These are phyloP conservation scores for Proterorhinus semilunaris DNA, from an alignment of 2,113 vertebrate genomes.

Conservation along the genomic window DNA sequence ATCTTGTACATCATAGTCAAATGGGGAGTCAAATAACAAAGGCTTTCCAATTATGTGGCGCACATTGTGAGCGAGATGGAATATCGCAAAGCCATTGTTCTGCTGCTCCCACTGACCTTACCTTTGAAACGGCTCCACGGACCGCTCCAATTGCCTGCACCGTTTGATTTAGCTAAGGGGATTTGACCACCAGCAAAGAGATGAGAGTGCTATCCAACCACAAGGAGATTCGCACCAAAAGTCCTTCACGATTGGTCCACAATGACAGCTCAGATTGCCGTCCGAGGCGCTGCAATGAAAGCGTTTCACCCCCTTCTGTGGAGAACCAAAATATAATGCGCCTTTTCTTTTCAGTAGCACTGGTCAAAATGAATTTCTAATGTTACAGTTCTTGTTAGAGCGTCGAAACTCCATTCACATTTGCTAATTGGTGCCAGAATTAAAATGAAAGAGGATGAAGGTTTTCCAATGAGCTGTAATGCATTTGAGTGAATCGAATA, in stretches of 20 bases:
- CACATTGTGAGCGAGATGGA: slow-evolving; percentile 72
- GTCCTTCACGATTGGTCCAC: slow-evolving; percentile 43
- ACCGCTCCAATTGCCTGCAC: slow-evolving; percentile 70
- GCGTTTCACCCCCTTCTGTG: background rate
- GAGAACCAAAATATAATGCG: slow-evolving; percentile 28
- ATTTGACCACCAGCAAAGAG: slow-evolving; percentile 71
- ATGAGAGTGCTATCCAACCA: slow-evolving; percentile 41
- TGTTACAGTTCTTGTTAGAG: slow-evolving; percentile 17
- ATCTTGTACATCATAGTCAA: slow-evolving; percentile 78
- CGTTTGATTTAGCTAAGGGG: slow-evolving; percentile 77
- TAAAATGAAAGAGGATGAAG: slow-evolving; percentile 7
- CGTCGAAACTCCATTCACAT: slow-evolving; percentile 13
- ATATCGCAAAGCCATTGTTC: slow-evolving; percentile 76
- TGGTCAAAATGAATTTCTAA: slow-evolving; percentile 19
- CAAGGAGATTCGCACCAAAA: slow-evolving; percentile 38
- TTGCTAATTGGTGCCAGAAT: slow-evolving; percentile 5
- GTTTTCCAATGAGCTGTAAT: background rate
- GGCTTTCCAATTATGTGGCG: slow-evolving; percentile 75
- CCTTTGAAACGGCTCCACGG: slow-evolving; percentile 74
- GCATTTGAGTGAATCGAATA: background rate
- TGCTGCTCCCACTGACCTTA: slow-evolving; percentile 71
- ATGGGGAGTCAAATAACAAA: slow-evolving; percentile 78
- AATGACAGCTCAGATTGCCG: slow-evolving; percentile 49
- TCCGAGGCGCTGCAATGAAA: slow-evolving; percentile 36
- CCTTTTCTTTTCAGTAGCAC: slow-evolving; percentile 22